Conservation (phyloP, 2,888 invertebrate genomes). For the Molanna angustata region DNA sequence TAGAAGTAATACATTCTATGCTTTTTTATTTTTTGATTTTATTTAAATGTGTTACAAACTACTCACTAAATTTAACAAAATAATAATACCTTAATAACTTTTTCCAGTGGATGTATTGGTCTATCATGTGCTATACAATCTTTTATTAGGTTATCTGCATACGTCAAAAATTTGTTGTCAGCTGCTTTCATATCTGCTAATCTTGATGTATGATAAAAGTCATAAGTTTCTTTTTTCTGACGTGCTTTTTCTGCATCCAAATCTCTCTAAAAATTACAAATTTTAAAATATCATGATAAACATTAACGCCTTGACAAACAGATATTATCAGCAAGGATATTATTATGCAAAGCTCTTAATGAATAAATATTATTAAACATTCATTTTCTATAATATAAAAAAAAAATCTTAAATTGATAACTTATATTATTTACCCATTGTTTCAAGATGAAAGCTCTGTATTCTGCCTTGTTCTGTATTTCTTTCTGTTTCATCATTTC, state of each 20-base stretch:
- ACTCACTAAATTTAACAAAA: too few relatives aligned
- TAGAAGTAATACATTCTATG: too few relatives aligned
- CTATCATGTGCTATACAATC: constrained; percentile 46
- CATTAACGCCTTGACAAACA: too few relatives aligned
- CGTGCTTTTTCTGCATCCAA: constrained; percentile 33
- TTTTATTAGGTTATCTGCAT: constrained; percentile 48
- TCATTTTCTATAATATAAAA: too few relatives aligned
- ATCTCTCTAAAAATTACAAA: constrained; percentile 29
- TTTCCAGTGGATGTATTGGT: constrained; percentile 46
- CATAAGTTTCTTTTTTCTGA: constrained; percentile 28
- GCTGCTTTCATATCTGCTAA: constrained; percentile 35
- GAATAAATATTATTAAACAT: too few relatives aligned
- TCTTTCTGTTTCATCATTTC: constrained; percentile 9
- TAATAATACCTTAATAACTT: constrained; percentile 46
- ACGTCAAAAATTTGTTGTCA: constrained; percentile 52
- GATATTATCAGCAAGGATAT: too few relatives aligned
- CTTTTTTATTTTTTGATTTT: too few relatives aligned
- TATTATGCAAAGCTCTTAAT: too few relatives aligned
- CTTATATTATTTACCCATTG: constrained; percentile 26
- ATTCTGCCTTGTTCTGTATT: constrained; percentile 9
- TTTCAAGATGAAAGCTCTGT: constrained; percentile 19
- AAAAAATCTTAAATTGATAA: too few relatives aligned
- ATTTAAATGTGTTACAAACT: too few relatives aligned
- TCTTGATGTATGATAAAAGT: constrained; percentile 24
- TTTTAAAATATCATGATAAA: neutral